A percentile compares a stretch with the other conserved stretches of the same genome.
phyloP scores from a whole-genome alignment of 1,140 invertebrate species.

The Diorhabda elongata region DNA sequence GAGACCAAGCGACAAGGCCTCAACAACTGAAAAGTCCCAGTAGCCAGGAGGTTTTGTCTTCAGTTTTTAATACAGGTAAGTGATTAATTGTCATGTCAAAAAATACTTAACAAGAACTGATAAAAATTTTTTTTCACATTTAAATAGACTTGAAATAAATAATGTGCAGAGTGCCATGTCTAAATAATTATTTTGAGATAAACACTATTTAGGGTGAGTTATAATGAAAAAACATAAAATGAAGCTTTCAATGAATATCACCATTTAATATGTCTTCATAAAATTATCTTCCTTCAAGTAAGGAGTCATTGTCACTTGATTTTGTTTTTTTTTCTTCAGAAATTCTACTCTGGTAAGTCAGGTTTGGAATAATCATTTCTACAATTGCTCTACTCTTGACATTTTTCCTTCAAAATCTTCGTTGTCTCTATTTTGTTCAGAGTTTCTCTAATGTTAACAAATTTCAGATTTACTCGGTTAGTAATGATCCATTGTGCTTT shows the following conservation, averaged over 20 bases:
- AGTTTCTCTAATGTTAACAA: not conserved
- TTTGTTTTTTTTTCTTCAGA: not conserved
- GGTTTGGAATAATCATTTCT: not conserved
- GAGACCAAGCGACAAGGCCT: slow-evolving; percentile 32
- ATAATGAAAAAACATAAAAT: no score
- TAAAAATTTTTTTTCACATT: no score
- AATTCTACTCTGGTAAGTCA: not conserved
- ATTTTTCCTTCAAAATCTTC: not conserved
- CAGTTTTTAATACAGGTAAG: slow-evolving; percentile 45
- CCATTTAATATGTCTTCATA: no score
- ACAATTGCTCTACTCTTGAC: not conserved
- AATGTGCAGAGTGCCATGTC: no score
- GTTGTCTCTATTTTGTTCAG: not conserved
- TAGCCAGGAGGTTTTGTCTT: slow-evolving; percentile 43
- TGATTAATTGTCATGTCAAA: not conserved
- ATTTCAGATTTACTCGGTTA: not conserved
- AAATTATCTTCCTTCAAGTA: no score
- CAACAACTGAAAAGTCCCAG: slow-evolving; percentile 46
- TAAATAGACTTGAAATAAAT: no score
- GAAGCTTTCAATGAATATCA: no score
- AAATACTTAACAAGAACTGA: no score
- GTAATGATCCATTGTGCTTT: not conserved
- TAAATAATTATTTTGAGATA: no score
- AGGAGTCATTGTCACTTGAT: no score
- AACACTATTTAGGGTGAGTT: no score